A percentile compares a stretch with the other conserved stretches of the same genome.
phyloP scores from a whole-genome alignment of 2,113 vertebrate species.

The Pampusana beccarii region DNA sequence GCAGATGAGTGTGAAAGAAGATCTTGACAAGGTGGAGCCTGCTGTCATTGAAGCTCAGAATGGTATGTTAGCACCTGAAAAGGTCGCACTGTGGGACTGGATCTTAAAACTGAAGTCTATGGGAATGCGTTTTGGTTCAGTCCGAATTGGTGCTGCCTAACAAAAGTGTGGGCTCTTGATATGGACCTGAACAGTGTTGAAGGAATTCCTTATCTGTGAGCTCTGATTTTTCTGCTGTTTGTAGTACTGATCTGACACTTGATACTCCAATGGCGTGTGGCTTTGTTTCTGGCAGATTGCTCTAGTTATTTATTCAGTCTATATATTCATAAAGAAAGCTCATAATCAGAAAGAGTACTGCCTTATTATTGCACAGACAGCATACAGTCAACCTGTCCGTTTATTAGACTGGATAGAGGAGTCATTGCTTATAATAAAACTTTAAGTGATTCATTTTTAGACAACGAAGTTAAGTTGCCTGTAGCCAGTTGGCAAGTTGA shows the following conservation, averaged over 20 bases:
- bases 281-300: background rate
- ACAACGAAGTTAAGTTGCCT: background rate
- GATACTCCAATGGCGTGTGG: background rate
- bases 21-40: constrained; percentile 96
- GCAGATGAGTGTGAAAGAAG: constrained; percentile 92
- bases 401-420: background rate
- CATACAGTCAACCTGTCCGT: background rate
- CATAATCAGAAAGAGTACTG: background rate
- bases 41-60: constrained; percentile 98
- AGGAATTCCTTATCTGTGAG: background rate
- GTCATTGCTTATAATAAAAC: background rate
- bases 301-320: background rate
- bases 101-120: background rate
- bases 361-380: background rate
- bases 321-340: background rate
- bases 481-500: background rate
- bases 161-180: background rate
- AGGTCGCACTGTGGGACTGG: background rate
- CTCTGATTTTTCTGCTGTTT: background rate
- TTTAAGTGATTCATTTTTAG: background rate
- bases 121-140: background rate
- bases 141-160: background rate
- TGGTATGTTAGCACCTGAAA: constrained; percentile 73
- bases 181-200: background rate
- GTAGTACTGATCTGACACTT: background rate